Percentiles rank a stretch among this genome's conserved stretches.
phyloP scores from a whole-genome alignment of 2,113 vertebrate species.

The Sterna hirundo region DNA sequence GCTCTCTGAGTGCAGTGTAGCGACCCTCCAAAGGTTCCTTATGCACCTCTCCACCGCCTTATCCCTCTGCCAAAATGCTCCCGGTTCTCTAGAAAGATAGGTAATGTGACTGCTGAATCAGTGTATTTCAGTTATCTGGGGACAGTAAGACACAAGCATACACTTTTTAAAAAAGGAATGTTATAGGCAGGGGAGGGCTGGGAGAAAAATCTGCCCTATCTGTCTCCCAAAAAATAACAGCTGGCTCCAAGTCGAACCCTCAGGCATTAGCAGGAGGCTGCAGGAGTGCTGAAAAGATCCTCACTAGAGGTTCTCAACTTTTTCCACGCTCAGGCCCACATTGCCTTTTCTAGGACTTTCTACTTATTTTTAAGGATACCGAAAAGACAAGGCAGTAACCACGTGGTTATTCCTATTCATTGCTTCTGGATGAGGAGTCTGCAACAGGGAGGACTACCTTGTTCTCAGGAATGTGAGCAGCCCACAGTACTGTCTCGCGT shows the following conservation, averaged over 20 bases:
- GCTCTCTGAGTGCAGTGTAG: background rate
- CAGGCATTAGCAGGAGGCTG: background rate
- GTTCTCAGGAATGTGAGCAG: background rate
- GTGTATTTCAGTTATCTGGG: background rate
- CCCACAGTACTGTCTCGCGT: background rate
- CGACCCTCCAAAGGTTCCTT: background rate
- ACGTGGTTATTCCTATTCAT: background rate
- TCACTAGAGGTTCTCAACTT: background rate
- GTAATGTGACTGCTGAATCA: background rate
- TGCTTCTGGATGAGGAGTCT: background rate
- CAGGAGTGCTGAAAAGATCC: background rate
- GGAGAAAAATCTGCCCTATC: background rate
- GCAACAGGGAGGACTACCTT: background rate
- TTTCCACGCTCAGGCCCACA: background rate
- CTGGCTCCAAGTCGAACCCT: background rate
- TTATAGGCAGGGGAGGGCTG: background rate
- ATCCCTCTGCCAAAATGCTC: background rate
- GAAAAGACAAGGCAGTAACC: background rate
- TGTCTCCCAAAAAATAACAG: background rate
- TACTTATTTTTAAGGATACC: background rate
- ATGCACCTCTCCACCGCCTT: background rate
- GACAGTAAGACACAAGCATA: background rate
- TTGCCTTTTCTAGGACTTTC: background rate
- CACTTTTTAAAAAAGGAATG: background rate
- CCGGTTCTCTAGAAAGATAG: background rate